Evolutionary conservation across 2,797 vertebrate genomes (phyloP), one percentile per base, ranked within the genome.

Genomic region (Dromococcyx pavoninus): DNA sequence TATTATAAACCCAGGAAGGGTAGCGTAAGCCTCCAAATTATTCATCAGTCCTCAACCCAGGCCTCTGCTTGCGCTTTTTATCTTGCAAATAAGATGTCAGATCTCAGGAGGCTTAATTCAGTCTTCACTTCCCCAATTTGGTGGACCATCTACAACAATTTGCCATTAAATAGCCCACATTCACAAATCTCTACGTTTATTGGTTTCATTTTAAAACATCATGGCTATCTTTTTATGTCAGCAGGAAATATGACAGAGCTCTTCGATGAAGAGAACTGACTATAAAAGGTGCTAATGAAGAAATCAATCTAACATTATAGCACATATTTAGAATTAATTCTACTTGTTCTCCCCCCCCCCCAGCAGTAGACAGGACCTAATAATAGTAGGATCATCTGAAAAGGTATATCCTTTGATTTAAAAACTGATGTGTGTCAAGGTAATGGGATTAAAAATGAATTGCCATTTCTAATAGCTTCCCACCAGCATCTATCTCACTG

Each of bases 401-500:
- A 84, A 94, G 88, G 72, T 46, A 32, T 65, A 71, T 57, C 62
- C 78, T 70, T 88, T 82, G 85, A 77, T 93, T 92, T 95, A 83
- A 89, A 94, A 91, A 51, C 71, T 60, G 91, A 43, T 41, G 24
- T 6, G 75, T 66, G 75, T 77, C 95, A 65, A 71, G 46, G 48
- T 58, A 86, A 88, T 57, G 41, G 62, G 74, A 94, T 61, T 77
- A 79, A 95, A 80, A 94, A 83, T 43, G 74, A 89, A 76, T 61
- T 80, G 94, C 65, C 24, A 2, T 78, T 85, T 78, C 54, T 70
- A 75, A 74, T 65, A 88, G 37, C 32, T 66, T 77, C 78, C 35
- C 65, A 56, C 81, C 66, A 50, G 85, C 90, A 96, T 96, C 85
- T 35, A 85, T 95, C 94, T 95, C 84, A 0, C 87, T 80, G 93